Conservation (phyloP, 2,113 vertebrate species). For the Cinclus mexicanus region DNA sequence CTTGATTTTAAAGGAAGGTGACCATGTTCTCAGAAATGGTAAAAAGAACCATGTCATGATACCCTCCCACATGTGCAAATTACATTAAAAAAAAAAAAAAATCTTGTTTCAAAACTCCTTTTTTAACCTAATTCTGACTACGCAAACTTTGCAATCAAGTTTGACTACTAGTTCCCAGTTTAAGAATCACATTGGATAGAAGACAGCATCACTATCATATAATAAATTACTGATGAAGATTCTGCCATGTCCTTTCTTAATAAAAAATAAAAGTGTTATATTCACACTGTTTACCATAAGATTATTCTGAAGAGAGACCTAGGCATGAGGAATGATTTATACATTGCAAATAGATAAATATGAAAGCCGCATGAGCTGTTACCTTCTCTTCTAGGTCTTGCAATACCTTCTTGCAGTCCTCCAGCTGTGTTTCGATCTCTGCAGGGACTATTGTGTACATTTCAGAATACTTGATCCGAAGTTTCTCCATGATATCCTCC, state of each 20-base stretch:
- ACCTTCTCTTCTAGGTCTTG: constrained; percentile 87
- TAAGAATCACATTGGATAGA: background rate
- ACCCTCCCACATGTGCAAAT: rapidly evolving
- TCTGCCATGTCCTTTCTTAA: background rate
- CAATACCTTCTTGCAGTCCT: constrained; percentile 80
- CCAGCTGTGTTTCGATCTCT: constrained; percentile 77
- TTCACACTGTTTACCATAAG: background rate
- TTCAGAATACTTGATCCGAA: constrained; percentile 84
- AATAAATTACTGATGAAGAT: background rate
- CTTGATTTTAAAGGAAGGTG: background rate
- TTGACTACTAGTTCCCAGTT: background rate
- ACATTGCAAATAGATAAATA: background rate
- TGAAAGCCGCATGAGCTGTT: background rate
- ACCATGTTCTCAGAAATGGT: background rate
- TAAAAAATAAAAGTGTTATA: background rate
- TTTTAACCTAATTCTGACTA: background rate
- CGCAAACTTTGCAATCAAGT: background rate
- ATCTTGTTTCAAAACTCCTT: background rate
- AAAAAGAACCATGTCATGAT: background rate
- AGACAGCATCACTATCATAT: background rate
- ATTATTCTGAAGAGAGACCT: background rate
- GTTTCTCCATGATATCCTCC: constrained; percentile 79
- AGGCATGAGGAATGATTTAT: background rate
- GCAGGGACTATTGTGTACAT: constrained; percentile 77
- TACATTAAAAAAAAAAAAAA: background rate